A percentile compares a stretch with the other conserved stretches of the same genome.
phyloP scores from a whole-genome alignment of 2,888 invertebrate species.

The Dryobota labecula region DNA sequence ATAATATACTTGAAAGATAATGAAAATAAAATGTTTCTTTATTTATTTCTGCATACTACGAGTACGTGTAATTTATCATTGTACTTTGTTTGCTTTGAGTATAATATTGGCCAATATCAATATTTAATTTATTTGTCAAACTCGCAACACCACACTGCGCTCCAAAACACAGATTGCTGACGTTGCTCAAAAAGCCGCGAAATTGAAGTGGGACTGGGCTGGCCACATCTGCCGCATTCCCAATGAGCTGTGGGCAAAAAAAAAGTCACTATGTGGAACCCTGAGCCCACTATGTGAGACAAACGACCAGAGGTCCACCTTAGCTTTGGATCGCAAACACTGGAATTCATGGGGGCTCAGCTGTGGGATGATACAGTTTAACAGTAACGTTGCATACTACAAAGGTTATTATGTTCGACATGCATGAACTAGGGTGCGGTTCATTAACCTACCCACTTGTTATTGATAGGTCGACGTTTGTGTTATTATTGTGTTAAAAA shows the following conservation, averaged over 20 bases:
- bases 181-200: no score
- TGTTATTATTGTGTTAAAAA: conserved; percentile 34
- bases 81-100: conserved; percentile 5
- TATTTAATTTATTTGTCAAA: conserved; percentile 22
- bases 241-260: no score
- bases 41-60: background rate
- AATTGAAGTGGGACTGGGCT: no score
- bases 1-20: conserved; percentile 7
- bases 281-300: no score
- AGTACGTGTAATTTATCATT: background rate
- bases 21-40: background rate
- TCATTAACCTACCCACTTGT: conserved; percentile 42
- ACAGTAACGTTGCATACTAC: conserved; percentile 14
- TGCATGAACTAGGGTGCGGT: conserved; percentile 25
- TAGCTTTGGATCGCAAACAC: no score
- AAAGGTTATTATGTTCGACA: conserved; percentile 25
- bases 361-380: no score
- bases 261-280: no score
- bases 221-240: no score
- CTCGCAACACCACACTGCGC: no score
- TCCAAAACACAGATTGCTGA: no score
- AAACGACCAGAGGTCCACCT: no score
- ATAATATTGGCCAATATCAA: conserved; percentile 3
- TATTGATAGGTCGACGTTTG: conserved; percentile 47
- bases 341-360: no score